Conservation (phyloP, 2,797 vertebrate genomes). For the Acrossocheilus wenchowensis region DNA sequence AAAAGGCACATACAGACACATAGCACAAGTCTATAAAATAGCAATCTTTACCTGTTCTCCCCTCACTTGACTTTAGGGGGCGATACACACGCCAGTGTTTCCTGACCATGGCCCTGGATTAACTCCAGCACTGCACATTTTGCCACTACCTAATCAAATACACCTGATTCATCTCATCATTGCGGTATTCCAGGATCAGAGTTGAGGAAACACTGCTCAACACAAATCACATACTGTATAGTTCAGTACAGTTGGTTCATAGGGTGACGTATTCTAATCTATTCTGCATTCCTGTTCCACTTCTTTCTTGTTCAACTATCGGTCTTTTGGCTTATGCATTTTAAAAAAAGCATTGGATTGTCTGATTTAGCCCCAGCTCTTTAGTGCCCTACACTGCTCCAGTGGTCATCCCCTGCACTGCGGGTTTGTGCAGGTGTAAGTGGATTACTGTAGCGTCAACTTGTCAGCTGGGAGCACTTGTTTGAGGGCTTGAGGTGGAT, state of each 20-base stretch:
- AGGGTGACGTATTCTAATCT: not conserved
- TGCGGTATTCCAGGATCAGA: not conserved
- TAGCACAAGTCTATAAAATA: not conserved
- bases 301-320: not conserved
- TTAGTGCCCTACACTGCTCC: constrained; percentile 4
- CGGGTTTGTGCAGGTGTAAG: constrained; percentile 38
- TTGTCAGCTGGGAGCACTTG: constrained; percentile 51
- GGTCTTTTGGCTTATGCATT: not conserved
- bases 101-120: not conserved
- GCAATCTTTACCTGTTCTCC: constrained; percentile 1
- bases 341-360: not conserved
- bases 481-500: constrained; percentile 49
- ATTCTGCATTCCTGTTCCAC: not conserved
- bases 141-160: not conserved
- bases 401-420: constrained; percentile 38
- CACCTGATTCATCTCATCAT: not conserved
- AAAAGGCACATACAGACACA: not conserved
- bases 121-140: not conserved
- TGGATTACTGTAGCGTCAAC: constrained; percentile 47
- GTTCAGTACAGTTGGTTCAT: not conserved
- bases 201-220: not conserved
- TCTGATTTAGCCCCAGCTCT: not conserved
- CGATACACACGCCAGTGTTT: constrained; percentile 4
- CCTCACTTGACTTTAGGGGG: constrained; percentile 45
- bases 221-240: not conserved